A percentile compares a stretch with the other conserved stretches of the same genome.
These are phyloP conservation scores for Chelmon rostratus DNA, from an alignment of 2,797 vertebrate genomes.

Conservation along the genomic window DNA sequence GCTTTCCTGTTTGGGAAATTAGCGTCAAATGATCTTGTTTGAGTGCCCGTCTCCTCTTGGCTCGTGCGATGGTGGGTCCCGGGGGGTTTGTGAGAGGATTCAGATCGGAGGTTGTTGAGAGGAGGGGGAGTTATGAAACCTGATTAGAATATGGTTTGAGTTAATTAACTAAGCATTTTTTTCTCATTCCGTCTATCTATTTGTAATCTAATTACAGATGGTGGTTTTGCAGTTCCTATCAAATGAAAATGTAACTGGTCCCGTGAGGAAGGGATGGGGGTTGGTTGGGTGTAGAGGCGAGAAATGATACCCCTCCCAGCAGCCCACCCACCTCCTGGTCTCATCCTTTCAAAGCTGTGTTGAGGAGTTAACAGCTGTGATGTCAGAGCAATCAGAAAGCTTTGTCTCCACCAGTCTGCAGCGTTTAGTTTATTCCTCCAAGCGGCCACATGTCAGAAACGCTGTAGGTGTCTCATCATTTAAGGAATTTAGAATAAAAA, in stretches of 20 bases:
- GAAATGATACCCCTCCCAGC: constrained; percentile 53
- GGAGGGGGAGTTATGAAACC: constrained; percentile 67
- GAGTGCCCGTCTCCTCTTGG: constrained; percentile 69
- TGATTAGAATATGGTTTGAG: constrained; percentile 85
- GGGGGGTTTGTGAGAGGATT: constrained; percentile 73
- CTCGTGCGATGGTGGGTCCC: constrained; percentile 67
- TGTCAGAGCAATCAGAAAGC: constrained; percentile 57
- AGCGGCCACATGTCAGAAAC: constrained; percentile 8
- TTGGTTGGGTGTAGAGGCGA: neutral
- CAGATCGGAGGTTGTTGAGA: constrained; percentile 68
- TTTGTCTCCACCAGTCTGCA: constrained; percentile 54
- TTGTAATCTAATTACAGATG: constrained; percentile 84
- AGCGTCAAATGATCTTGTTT: constrained; percentile 81
- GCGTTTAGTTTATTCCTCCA: constrained; percentile 11
- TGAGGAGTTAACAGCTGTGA: constrained; percentile 72
- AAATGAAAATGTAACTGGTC: constrained; percentile 79
- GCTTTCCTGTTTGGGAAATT: constrained; percentile 84
- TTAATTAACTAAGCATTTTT: constrained; percentile 78
- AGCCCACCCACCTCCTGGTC: constrained; percentile 53
- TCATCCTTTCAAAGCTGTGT: constrained; percentile 54
- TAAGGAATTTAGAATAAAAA: constrained; percentile 7
- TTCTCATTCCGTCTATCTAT: constrained; percentile 69
- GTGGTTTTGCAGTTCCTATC: constrained; percentile 81
- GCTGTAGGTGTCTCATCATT: constrained; percentile 7
- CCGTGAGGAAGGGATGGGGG: constrained; percentile 47